A percentile compares a stretch with the other conserved stretches of the same genome.
phyloP scores from a whole-genome alignment of 1,140 invertebrate genomes.

The Sminthurinus signatus region DNA sequence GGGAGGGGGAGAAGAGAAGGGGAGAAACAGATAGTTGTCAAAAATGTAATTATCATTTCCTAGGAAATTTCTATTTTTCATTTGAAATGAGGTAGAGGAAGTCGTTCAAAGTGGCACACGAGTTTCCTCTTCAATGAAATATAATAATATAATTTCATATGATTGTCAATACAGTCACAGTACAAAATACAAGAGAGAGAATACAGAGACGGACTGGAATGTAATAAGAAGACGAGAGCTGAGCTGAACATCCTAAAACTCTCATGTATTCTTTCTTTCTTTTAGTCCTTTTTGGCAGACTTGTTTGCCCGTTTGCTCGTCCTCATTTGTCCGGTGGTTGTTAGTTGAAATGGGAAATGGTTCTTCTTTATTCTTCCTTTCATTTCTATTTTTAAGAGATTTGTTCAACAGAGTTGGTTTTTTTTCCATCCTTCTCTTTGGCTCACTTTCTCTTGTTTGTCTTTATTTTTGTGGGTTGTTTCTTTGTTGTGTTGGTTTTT shows the following conservation, averaged over 20 bases:
- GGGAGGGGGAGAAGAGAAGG: too few relatives aligned
- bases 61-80: constrained; percentile 26
- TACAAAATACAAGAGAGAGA: too few relatives aligned
- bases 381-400: not conserved
- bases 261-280: not conserved
- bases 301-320: not conserved
- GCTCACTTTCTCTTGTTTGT: constrained; percentile 4
- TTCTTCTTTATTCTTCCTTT: not conserved
- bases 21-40: not conserved
- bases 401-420: not conserved
- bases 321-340: too few relatives aligned
- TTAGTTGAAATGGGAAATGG: not conserved
- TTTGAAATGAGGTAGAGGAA: constrained; percentile 14
- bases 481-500: constrained; percentile 18
- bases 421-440: not conserved
- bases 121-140: not conserved
- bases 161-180: constrained; percentile 1
- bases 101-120: constrained; percentile 5
- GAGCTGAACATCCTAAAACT: not conserved
- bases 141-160: too few relatives aligned
- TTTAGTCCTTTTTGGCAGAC: too few relatives aligned
- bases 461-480: not conserved
- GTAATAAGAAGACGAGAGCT: not conserved
- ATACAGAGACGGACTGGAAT: not conserved
- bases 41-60: constrained; percentile 31